Evolutionary conservation across 2,797 vertebrate species (phyloP), one percentile per base, ranked within the genome.

Genomic region (Gymnothorax reevesii): DNA sequence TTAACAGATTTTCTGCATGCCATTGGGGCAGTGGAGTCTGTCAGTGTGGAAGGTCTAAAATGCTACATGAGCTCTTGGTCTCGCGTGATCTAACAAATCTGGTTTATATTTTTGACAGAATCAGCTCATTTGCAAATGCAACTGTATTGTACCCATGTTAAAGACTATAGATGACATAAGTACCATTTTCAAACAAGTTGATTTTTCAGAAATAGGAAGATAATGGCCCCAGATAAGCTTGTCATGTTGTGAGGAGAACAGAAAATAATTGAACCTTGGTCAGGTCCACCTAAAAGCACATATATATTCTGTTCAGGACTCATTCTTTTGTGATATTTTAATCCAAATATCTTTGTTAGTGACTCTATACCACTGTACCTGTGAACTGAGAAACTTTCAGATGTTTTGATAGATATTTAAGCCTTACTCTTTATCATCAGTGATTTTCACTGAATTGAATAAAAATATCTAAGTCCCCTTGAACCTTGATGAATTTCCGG

Each of bases 371-470:
- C 64, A 71, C 73, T 57, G 69, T 73, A 57, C 73, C 64, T 55
- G 71, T 57, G 69, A 22, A 25, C 83, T 66, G 20, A 42, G 62
- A 84, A 71, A 57, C 64, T 64, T 54, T 84, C 64, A 85, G 57
- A 85, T 2, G 64, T 57, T 69, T 54, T 17, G 73, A 71, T 17
- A 33, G 42, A 71, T 8, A 52, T 10, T 64, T 49, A 27, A 27
- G 64, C 52, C 52, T 10, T 85, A 57, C 71, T 55, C 84, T 55
- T 27, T 15, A 10, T 66, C 33, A 20, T 57, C 64, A 73, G 20
- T 54, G 57, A 57, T n/a, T 5, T 10, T 5, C n/a, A 8, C 9
- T 66, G 49, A 85, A 57, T 73, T 57, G 73, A 85, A 55, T 15
- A 7, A 4, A 5, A 6, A 4, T 4, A 13, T 79, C 75, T 80